Percentiles rank a stretch among this genome's conserved stretches.
Evolutionary conservation across 2,888 invertebrate genomes (phyloP).

Genomic region (Macrostomum cliftonense): DNA sequence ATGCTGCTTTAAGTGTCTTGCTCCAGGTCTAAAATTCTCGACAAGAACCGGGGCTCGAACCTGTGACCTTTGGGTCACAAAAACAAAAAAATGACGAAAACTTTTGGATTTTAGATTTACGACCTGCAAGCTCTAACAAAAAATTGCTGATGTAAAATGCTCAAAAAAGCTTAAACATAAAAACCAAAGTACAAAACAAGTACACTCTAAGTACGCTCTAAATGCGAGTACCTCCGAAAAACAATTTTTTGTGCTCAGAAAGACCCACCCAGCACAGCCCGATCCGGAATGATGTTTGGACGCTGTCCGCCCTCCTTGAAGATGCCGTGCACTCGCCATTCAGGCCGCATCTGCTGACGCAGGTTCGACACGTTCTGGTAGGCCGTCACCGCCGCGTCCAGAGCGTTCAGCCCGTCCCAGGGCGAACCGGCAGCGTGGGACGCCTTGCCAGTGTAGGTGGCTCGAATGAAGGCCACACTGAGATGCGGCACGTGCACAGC

Average conservation of each 20-base stretch:
- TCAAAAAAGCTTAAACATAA: too few species aligned
- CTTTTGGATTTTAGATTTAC: too few species aligned
- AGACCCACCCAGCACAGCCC: slow-evolving; percentile 16
- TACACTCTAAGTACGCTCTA: too few species aligned
- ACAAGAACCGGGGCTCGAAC: too few species aligned
- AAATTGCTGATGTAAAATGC: too few species aligned
- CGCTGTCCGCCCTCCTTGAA: slow-evolving; percentile 18
- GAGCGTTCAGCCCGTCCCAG: slow-evolving; percentile 35
- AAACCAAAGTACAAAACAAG: too few species aligned
- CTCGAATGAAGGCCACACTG: slow-evolving; percentile 3
- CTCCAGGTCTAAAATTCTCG: too few species aligned
- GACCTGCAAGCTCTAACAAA: too few species aligned
- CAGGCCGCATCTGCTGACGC: slow-evolving; percentile 34
- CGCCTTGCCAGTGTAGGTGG: slow-evolving; percentile 17
- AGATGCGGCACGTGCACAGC: slow-evolving; percentile 13
- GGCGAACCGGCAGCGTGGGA: slow-evolving; percentile 20
- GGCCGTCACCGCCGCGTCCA: slow-evolving; percentile 35
- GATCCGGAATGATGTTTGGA: slow-evolving; percentile 24
- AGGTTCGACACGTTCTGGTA: slow-evolving; percentile 30
- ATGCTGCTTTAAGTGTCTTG: too few species aligned
- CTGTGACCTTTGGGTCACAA: too few species aligned
- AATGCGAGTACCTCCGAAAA: background rate
- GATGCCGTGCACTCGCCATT: slow-evolving; percentile 12
- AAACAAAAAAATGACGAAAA: too few species aligned
- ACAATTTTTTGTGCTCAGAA: background rate